Evolutionary conservation across 1,140 invertebrate species (phyloP), one percentile per base, ranked within the genome.

Genomic region (Halesus radiatus): DNA sequence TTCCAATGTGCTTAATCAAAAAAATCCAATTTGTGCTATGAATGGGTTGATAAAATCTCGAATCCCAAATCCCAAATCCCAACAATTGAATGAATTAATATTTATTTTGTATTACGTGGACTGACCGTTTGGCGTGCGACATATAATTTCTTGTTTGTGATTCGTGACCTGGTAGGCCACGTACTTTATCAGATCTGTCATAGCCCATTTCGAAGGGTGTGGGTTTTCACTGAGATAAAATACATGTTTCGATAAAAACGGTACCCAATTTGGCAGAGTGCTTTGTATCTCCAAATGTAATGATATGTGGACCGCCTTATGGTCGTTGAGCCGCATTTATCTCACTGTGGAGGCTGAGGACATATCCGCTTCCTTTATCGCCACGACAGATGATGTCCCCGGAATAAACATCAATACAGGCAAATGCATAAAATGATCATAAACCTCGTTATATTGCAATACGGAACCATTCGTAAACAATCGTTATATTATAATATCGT

Each of bases 251-350:
- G 74, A 54, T 56, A 80, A 76, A 45, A 80, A 80, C 54, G 73
- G 50, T 62, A 80, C 79, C 73, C 79, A 80, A 80, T 80, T 80
- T 80, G 50, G 54, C 56, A 76, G 79, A 80, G 79, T 80, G 79
- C 79, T 58, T 37, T 56, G 74, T 70, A 70, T 70, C 45, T 50
- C 50, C 78, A 52, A 76, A 80, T 66, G 58, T 76, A 53, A 80
- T 68, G 79, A 76, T 70, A 76, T 76, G 60, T 62, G 53, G 50
- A 70, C 53, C 79, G 50, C 74, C 76, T 80, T 80, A 80, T 68
- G 73, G 66, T 70, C 68, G 37, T 52, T 53, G 64, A 79, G 20
- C 62, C 62, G 29, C 29, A 29, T 62, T 62, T 66, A 66, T 32
- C 29, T 66, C 26, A 26, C 2, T 29, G 3, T 45, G n/a, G 22